Percentiles rank a stretch among this genome's conserved stretches.
These are phyloP conservation scores for Lycaon pictus DNA, from an alignment of 2,113 vertebrate genomes.

Conservation along the genomic window DNA sequence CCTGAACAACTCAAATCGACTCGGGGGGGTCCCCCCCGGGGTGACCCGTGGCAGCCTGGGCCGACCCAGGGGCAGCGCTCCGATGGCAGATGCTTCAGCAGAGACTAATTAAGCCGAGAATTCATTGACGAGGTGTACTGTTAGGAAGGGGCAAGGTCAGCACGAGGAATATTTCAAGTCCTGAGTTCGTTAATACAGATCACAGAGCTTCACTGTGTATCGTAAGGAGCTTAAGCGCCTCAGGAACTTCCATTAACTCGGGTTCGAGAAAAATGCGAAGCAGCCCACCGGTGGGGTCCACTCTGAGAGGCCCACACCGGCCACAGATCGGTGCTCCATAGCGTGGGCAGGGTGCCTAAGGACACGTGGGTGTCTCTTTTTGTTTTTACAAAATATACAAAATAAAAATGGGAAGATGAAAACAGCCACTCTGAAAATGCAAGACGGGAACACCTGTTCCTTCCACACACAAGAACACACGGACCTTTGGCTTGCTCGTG, in stretches of 20 bases:
- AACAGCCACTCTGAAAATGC: neutral
- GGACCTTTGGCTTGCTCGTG: neutral
- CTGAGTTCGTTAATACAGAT: neutral
- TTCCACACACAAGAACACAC: neutral
- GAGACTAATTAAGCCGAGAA: neutral
- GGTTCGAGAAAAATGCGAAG: neutral
- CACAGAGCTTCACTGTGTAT: neutral
- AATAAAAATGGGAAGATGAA: neutral
- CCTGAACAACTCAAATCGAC: neutral
- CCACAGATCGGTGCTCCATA: neutral
- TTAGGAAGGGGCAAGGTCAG: neutral
- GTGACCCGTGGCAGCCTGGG: neutral
- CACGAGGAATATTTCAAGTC: neutral
- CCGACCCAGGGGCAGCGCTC: neutral
- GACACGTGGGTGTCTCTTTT: neutral
- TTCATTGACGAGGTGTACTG: neutral
- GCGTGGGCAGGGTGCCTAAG: neutral
- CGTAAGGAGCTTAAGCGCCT: neutral
- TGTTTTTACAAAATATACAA: neutral
- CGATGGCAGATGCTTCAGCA: neutral
- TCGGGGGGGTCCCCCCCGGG: rapidly evolving
- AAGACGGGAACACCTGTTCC: neutral
- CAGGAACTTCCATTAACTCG: neutral
- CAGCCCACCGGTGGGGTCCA: neutral
- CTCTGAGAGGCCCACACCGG: neutral